These are phyloP conservation scores for Kryptolebias ocellatus DNA, from an alignment of 2,797 vertebrate genomes.

Conservation along the genomic window DNA sequence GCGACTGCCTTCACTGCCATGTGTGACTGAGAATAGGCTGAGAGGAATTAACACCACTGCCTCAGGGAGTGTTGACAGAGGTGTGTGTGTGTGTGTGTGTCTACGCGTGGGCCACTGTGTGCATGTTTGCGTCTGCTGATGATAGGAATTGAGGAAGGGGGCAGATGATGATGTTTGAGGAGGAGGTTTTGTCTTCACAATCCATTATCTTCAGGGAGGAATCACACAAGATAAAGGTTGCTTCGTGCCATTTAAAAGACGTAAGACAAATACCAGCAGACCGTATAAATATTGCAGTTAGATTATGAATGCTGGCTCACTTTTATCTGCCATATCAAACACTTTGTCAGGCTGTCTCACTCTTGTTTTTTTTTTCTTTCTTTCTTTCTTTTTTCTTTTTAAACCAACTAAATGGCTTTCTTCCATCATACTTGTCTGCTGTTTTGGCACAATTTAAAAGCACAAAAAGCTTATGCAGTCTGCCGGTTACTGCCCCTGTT, in stretches of 20 bases:
- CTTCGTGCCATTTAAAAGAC: constrained; percentile 71
- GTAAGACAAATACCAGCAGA: constrained; percentile 75
- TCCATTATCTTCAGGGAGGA: constrained; percentile 75
- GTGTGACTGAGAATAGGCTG: constrained; percentile 79
- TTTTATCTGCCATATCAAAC: constrained; percentile 61
- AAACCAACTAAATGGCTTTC: constrained; percentile 24
- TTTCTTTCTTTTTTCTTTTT: constrained; percentile 16
- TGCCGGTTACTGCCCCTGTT: too few species aligned
- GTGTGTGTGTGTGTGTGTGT: constrained; percentile 39
- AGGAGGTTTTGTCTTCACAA: constrained; percentile 69
- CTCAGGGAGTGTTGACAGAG: constrained; percentile 72
- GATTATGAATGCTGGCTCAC: constrained; percentile 44
- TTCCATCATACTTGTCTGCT: constrained; percentile 19
- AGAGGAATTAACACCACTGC: constrained; percentile 73
- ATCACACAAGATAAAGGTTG: constrained; percentile 71
- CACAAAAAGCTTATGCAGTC: constrained; percentile 9
- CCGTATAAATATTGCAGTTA: constrained; percentile 66
- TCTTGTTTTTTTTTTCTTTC: constrained; percentile 37
- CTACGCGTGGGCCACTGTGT: not conserved
- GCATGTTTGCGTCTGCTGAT: constrained; percentile 38
- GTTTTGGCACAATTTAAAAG: constrained; percentile 15
- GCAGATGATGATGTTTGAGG: constrained; percentile 50
- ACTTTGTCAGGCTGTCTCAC: constrained; percentile 42
- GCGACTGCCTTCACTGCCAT: constrained; percentile 61
- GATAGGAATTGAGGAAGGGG: constrained; percentile 50